Base-by-base conservation (phyloP, 2,888 invertebrate genomes). In the Melieria crassipennis region DNA sequence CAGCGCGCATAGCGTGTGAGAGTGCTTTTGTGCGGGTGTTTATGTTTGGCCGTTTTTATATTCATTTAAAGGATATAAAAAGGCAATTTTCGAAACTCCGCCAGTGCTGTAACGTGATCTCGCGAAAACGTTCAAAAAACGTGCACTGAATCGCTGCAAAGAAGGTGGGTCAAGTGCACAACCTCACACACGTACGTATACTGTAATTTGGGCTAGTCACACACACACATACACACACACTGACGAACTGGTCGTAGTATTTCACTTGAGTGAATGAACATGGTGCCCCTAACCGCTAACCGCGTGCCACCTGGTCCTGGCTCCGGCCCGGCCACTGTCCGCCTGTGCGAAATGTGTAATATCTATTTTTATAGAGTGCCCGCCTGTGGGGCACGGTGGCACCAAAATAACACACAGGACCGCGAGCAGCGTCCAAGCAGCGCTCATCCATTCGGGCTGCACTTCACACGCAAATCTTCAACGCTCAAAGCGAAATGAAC, bases 121-220 rank as follows among this genome's bases (percentile, higher is more conserved):
- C 30, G 66, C n/a, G 57, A 66, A 58, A 66, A 58, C 57, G 66
- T 57, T 46, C 57, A 58, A 42, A 56, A 5, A 7, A 30, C 30
- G 30, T 30, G 30, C 30, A 30, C 58, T 58, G 65, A 65, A 62
- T 46, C 55, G 69, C 69, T 65, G 65, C 69, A 69, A 71, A 79
- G 77, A 81, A 84, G 83, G 83, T 84, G 83, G 83, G 84, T 83
- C 84, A 84, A 84, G 84, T 83, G 83, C 79, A 82, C 69, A 71
- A 71, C 72, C 30, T 30, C 30, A 30, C 42, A 9, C 42, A 43
- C 7, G 10, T 11, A 43, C 42, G 11, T 10, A 60, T 60, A 42
- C 13, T 1, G 6, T 16, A 30, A 13, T n/a, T 13, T 42, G 60
- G n/a, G 45, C n/a, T 43, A 60, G 13, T 60, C 45, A 52, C 66